A percentile compares a stretch with the other conserved stretches of the same genome.
These are phyloP conservation scores for Galaxea fascicularis DNA, from an alignment of 92 coral and sea anemone species.

Conservation along the genomic window DNA sequence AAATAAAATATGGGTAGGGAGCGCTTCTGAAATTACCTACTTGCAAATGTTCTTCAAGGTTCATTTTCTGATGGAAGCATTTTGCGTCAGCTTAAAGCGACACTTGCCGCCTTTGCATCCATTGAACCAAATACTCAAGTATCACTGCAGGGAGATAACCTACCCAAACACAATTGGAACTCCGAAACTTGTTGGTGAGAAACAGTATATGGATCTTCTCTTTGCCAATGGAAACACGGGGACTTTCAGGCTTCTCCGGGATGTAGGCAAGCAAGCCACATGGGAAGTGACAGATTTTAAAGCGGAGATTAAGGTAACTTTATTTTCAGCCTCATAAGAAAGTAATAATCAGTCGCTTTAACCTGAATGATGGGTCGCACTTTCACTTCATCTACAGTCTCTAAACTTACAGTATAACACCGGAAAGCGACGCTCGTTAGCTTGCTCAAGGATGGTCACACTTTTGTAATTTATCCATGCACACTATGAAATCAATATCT, in stretches of 20 bases:
- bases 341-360: background rate
- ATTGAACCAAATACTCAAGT: conserved; percentile 65
- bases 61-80: conserved; percentile 59
- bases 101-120: conserved; percentile 70
- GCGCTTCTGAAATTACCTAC: too few species aligned
- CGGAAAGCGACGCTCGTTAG: background rate
- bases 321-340: too few species aligned
- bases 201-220: conserved; percentile 38
- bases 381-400: too few species aligned
- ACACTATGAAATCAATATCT: too few species aligned
- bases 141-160: conserved; percentile 73
- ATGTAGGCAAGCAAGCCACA: conserved; percentile 18
- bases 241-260: conserved; percentile 27
- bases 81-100: conserved; percentile 71
- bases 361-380: too few species aligned
- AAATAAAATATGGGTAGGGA: too few species aligned
- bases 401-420: too few species aligned
- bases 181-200: conserved; percentile 42
- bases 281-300: conserved; percentile 63
- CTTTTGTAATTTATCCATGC: background rate
- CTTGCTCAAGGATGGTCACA: background rate
- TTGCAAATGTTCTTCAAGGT: conserved; percentile 3
- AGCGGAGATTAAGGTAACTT: conserved; percentile 32
- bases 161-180: conserved; percentile 64
- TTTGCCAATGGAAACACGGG: conserved; percentile 66